Percentiles rank a stretch among this genome's conserved stretches.
These are phyloP conservation scores for Rattus norvegicus DNA, from an alignment of 2,113 vertebrate genomes.

Conservation along the genomic window DNA sequence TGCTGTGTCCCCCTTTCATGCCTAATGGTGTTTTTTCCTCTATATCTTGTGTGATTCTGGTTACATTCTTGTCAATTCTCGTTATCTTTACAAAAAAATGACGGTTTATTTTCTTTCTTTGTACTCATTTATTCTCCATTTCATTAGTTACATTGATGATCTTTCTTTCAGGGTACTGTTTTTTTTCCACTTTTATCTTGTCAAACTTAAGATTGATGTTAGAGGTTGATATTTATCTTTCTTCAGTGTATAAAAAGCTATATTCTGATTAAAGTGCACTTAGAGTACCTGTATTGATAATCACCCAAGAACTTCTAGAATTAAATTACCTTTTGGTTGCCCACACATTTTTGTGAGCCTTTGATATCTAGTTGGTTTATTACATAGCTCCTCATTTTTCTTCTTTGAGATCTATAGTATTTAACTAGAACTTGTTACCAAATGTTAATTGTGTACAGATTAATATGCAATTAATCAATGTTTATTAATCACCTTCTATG, in stretches of 20 bases:
- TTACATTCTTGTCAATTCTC: not conserved
- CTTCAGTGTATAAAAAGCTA: not conserved
- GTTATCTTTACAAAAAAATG: not conserved
- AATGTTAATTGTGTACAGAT: not conserved
- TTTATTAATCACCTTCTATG: not conserved
- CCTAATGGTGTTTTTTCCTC: not conserved
- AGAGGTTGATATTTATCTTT: not conserved
- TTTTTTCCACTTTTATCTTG: not conserved
- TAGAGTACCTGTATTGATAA: conserved; percentile 28
- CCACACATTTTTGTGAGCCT: not conserved
- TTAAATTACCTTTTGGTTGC: conserved; percentile 18
- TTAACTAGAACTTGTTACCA: not conserved
- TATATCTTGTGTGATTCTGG: not conserved
- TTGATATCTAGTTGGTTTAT: not conserved
- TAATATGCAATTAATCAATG: not conserved
- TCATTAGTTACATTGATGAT: not conserved
- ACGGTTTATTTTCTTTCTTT: not conserved
- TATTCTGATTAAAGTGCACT: not conserved
- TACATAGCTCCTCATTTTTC: not conserved
- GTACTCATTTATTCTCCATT: not conserved
- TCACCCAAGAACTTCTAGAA: not conserved
- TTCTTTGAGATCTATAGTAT: not conserved
- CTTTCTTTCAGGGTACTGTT: not conserved
- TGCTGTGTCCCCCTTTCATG: too few species aligned
- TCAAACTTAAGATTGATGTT: conserved; percentile 21